Conservation (phyloP, 2,888 invertebrate species). For the Anthrax anthrax region DNA sequence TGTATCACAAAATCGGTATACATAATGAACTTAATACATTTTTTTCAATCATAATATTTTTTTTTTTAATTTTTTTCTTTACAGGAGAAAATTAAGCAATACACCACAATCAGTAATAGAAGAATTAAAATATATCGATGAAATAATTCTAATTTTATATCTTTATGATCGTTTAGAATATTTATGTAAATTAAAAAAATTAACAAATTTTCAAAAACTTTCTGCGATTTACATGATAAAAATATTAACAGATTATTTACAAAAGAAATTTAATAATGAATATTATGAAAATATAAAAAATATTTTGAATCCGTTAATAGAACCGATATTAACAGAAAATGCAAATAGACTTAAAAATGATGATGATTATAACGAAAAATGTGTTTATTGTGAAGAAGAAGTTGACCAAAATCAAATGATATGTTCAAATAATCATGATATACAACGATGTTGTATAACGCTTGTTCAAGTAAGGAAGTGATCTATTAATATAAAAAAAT, state of each 20-base stretch:
- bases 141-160: conserved; percentile 10
- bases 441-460: conserved; percentile 22
- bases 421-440: conserved; percentile 16
- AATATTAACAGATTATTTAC: background rate
- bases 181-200: conserved; percentile 3
- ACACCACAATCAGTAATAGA: background rate
- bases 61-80: background rate
- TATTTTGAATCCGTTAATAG: conserved; percentile 5
- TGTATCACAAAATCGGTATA: conserved; percentile 14
- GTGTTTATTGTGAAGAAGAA: conserved; percentile 15
- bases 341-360: background rate
- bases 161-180: conserved; percentile 9
- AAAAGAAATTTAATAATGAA: background rate
- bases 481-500: background rate
- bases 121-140: conserved; percentile 1
- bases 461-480: conserved; percentile 19
- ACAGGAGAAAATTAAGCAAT: conserved; percentile 9
- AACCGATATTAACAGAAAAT: conserved; percentile 1
- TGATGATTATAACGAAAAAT: conserved; percentile 13
- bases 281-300: conserved; percentile 1
- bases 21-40: background rate
- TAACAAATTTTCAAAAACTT: conserved; percentile 19
- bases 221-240: conserved; percentile 16
- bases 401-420: conserved; percentile 11
- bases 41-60: background rate